Evolutionary conservation across 2,797 vertebrate species (phyloP), one percentile per base, ranked within the genome.

Genomic region (Phrynocephalus guinanensis): DNA sequence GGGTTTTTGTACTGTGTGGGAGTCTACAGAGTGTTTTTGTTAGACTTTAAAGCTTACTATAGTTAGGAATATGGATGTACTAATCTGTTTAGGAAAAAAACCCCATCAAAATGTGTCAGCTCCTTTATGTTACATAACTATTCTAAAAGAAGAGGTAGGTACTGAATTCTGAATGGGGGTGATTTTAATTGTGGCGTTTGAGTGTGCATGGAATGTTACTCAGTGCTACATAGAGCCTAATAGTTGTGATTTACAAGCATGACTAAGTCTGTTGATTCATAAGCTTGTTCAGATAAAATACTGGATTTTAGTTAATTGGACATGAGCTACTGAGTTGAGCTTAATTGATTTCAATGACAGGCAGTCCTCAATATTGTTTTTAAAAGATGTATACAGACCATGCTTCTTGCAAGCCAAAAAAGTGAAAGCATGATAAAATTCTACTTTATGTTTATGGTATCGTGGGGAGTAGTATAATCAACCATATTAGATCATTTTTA

Each of bases 31-130:
- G 93, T 93, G 92, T 82, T 91, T 94, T 81, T 87, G 95, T 95
- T 94, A 89, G 90, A 89, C 80, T 93, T 95, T 94, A 93, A 93
- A 95, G 95, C 95, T 87, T n/a, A 88, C 77, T 86, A 95, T 95
- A 95, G 92, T 88, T 93, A 93, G 89, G 94, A 95, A 95, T 90
- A 95, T 6, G 86, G 85, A 92, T 91, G 93, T 90, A 93, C 93
- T 92, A 87, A 91, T 91, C 89, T 85, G 82, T 86, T 90, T 88
- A 85, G 88, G 87, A 95, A 95, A 87, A 90, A 73, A 94, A 90
- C 76, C 38, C 38, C 38, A 63, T 91, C 91, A 94, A 95, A 95
- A 94, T 71, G 77, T 83, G 75, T n/a, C 73, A 87, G 75, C 44
- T 79, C 52, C 63, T 87, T 87, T 83, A 78, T 79, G 50, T 33